Base-by-base conservation (phyloP, 2,888 invertebrate genomes). In the Leucophenga montana region DNA sequence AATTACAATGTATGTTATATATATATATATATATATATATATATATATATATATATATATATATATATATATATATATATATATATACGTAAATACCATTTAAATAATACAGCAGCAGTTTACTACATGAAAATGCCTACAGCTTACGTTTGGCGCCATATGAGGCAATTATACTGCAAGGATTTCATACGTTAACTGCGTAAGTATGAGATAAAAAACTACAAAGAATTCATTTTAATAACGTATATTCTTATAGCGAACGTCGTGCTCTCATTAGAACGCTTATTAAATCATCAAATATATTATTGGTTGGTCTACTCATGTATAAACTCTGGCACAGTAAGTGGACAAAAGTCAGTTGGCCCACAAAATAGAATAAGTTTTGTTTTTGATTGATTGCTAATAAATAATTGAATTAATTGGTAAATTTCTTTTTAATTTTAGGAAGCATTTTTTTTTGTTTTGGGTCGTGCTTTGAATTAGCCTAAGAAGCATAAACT, bases 301-400 rank as follows among this genome's bases (percentile, higher is more conserved):
- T 88, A 62, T 83, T 88, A 62, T 76, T 88, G 69, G 85, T 88
- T 39, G 87, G 83, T 5, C 70, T 88, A 68, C 68, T 88, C 69
- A 79, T 87, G 78, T 87, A 84, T 73, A 87, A 85, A 78, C 78
- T 88, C 73, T 88, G 88, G 87, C 85, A 86, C 57, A 86, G 84
- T 77, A 87, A 88, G 78, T 88, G 87, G 87, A 84, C 86, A n/a
- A 87, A 86, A 82, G 82, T 87, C 68, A 86, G 79, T 78, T 85
- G 39, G 39, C 39, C 39, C n/a, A 6, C 22, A 22, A 78, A 78
- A 64, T 64, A 33, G 44, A 48, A 44, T 64, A 44, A 44, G 62
- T 74, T n/a, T 68, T 16, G 46, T 33, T 27, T 20, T 71, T 79
- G 76, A 81, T 70, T 71, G 66, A 73, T 73, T 75, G 76, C 73